Conservation (phyloP, 2,113 vertebrate species). For the Malurus alboscapulatus region DNA sequence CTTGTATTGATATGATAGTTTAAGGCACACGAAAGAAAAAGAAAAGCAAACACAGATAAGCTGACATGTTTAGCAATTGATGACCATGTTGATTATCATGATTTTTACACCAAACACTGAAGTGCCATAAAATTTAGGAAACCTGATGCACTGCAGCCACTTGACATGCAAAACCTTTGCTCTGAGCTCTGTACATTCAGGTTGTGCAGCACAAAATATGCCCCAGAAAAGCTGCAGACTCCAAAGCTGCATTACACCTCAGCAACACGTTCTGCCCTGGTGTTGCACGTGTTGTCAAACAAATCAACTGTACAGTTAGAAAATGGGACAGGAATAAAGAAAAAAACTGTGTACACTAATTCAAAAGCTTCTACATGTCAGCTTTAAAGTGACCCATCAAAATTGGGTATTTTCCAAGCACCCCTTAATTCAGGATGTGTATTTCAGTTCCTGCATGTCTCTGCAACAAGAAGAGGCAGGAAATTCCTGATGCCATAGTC, state of each 20-base stretch:
- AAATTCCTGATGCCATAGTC: slow-evolving; percentile 4
- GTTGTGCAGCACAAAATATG: neutral
- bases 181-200: neutral
- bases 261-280: neutral
- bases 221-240: neutral
- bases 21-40: neutral
- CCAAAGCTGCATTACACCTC: neutral
- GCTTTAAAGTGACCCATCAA: slow-evolving; percentile 50
- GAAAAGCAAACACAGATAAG: neutral
- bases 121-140: neutral
- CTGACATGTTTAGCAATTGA: neutral
- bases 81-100: neutral
- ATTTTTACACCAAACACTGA: slow-evolving; percentile 1
- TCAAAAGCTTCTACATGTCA: neutral
- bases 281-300: neutral
- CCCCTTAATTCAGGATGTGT: slow-evolving; percentile 56
- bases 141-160: neutral
- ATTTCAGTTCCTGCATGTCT: neutral
- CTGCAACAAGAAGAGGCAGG: neutral
- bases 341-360: accelerated
- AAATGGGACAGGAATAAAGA: neutral
- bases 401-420: slow-evolving; percentile 57
- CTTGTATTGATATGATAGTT: neutral
- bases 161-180: neutral
- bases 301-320: neutral